phyloP scores from a whole-genome alignment of 2,888 invertebrate species.

The Meta bourneti region DNA sequence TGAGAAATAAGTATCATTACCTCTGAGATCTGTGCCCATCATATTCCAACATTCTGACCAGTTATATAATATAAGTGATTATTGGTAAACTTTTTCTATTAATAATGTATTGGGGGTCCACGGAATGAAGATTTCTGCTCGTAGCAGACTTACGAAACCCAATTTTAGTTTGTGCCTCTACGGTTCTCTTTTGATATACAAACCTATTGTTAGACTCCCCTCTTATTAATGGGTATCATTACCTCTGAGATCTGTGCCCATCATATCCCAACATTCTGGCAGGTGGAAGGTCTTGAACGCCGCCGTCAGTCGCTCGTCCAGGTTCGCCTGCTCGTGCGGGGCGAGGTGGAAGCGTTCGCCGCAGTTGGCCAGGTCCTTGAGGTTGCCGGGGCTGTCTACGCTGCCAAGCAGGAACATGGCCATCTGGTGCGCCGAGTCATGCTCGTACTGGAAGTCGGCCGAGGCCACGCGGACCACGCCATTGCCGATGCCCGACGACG shows the following conservation, averaged over 20 bases:
- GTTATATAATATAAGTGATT: background rate
- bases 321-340: slow-evolving; percentile 41
- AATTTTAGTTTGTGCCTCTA: no score
- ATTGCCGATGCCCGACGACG: slow-evolving; percentile 21
- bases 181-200: no score
- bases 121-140: no score
- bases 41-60: slow-evolving; percentile 72
- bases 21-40: slow-evolving; percentile 65
- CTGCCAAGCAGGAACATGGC: slow-evolving; percentile 65
- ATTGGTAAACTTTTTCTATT: no score
- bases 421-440: slow-evolving; percentile 75
- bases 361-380: slow-evolving; percentile 56
- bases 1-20: background rate
- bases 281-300: slow-evolving; percentile 62
- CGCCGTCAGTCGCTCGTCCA: slow-evolving; percentile 62
- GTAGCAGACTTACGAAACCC: no score
- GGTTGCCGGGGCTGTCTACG: slow-evolving; percentile 40
- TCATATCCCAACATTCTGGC: slow-evolving; percentile 73
- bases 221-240: background rate
- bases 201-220: no score
- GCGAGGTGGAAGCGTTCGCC: slow-evolving; percentile 26
- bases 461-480: slow-evolving; percentile 21
- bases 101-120: no score
- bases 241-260: slow-evolving; percentile 66
- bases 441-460: slow-evolving; percentile 62